Conservation (phyloP, 2,797 vertebrate species). For the Myotis myotis region DNA sequence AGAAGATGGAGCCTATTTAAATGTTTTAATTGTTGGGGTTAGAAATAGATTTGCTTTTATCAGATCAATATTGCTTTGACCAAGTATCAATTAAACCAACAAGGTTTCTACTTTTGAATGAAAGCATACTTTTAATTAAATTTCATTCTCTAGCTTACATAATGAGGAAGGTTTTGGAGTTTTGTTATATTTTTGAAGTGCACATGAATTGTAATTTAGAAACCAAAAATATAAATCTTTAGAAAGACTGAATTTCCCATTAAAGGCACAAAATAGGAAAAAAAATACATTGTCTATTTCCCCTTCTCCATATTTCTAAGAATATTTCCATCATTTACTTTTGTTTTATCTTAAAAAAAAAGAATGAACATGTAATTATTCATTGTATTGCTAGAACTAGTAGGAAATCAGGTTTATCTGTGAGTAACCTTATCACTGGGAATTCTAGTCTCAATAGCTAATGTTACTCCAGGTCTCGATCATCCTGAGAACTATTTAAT, state of each 20-base stretch:
- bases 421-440: not conserved
- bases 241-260: not conserved
- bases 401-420: not conserved
- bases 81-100: constrained; percentile 86
- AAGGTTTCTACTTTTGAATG: constrained; percentile 79
- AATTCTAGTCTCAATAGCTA: not conserved
- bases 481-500: too few species aligned
- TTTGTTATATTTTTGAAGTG: constrained; percentile 55
- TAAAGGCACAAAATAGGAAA: not conserved
- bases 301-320: not conserved
- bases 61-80: constrained; percentile 86
- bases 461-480: not conserved
- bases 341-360: not conserved
- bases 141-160: constrained; percentile 76
- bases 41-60: constrained; percentile 87
- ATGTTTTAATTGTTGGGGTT: constrained; percentile 86
- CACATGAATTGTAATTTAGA: not conserved
- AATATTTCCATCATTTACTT: not conserved
- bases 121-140: constrained; percentile 85
- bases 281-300: not conserved
- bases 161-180: constrained; percentile 20
- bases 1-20: constrained; percentile 80
- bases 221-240: not conserved
- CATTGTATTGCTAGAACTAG: not conserved
- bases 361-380: not conserved